phyloP scores from a whole-genome alignment of 2,797 vertebrate genomes.

The Rhinogobio ventralis region DNA sequence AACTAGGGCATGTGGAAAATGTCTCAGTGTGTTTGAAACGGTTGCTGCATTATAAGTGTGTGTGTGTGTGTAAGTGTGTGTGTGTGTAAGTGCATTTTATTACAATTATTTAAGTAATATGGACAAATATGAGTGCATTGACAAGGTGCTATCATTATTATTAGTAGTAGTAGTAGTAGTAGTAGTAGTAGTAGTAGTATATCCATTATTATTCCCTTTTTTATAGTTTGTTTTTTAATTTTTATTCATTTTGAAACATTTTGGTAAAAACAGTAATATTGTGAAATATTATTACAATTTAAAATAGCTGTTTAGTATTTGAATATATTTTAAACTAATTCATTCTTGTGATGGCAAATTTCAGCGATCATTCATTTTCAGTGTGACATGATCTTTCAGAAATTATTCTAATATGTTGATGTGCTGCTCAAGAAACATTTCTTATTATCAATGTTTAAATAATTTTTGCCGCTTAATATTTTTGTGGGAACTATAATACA shows the following conservation, averaged over 20 bases:
- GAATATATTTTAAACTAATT: not conserved
- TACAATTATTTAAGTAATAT: not conserved
- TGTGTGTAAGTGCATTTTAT: not conserved
- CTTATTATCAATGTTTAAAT: not conserved
- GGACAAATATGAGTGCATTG: not conserved
- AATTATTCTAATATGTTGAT: not conserved
- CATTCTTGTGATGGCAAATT: not conserved
- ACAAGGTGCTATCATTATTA: not conserved
- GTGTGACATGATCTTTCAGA: not conserved
- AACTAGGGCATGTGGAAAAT: slow-evolving; percentile 18
- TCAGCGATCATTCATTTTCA: not conserved
- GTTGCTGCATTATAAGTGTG: not conserved
- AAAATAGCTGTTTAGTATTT: not conserved
- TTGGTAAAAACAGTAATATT: not conserved
- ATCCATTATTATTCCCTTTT: no score
- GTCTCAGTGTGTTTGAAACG: slow-evolving; percentile 3
- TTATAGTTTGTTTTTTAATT: no score
- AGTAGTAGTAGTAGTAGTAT: no score
- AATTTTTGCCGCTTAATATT: not conserved
- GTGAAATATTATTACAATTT: not conserved
- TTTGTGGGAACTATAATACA: not conserved
- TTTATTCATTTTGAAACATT: no score
- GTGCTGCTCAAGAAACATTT: not conserved
- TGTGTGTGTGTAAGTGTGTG: not conserved
- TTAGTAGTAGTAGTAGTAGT: no score